A percentile compares a stretch with the other conserved stretches of the same genome.
phyloP scores from a whole-genome alignment of 1,140 invertebrate genomes.

The Bathynomus jamesi region DNA sequence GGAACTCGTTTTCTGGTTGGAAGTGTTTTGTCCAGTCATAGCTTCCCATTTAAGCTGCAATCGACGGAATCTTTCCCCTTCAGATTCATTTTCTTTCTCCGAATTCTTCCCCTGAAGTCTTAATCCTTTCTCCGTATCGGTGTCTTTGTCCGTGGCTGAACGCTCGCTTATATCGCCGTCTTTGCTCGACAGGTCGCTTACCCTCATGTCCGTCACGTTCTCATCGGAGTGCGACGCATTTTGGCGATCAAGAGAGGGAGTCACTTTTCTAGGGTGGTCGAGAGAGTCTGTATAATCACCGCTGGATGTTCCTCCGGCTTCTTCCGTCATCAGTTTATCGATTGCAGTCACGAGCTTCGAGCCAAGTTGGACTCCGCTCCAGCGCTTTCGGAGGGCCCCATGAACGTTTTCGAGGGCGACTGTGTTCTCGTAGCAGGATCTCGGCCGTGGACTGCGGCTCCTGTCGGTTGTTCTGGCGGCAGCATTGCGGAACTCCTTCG shows the following conservation, averaged over 20 bases:
- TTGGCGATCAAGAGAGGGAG: neutral
- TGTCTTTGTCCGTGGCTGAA: slow-evolving; percentile 35
- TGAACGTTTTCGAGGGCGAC: slow-evolving; percentile 61
- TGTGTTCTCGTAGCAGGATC: slow-evolving; percentile 57
- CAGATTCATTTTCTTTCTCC: slow-evolving; percentile 19
- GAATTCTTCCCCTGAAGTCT: slow-evolving; percentile 18
- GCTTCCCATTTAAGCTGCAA: slow-evolving; percentile 81
- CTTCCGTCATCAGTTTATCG: slow-evolving; percentile 57
- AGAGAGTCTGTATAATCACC: slow-evolving; percentile 66
- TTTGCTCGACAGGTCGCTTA: slow-evolving; percentile 30
- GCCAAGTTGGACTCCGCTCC: slow-evolving; percentile 61
- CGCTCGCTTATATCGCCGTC: slow-evolving; percentile 33
- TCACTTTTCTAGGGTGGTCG: slow-evolving; percentile 46
- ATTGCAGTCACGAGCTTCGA: slow-evolving; percentile 62
- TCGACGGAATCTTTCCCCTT: slow-evolving; percentile 56
- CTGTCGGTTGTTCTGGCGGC: slow-evolving; percentile 15
- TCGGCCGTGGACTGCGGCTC: slow-evolving; percentile 53
- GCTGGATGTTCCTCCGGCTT: slow-evolving; percentile 47
- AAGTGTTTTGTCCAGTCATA: slow-evolving; percentile 44
- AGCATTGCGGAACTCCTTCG: slow-evolving; percentile 39
- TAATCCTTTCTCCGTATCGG: slow-evolving; percentile 33
- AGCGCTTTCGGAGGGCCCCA: slow-evolving; percentile 58
- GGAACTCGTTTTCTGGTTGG: neutral
- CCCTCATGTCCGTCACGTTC: slow-evolving; percentile 11
- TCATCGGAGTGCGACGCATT: slow-evolving; percentile 19